A percentile compares a stretch with the other conserved stretches of the same genome.
These are phyloP conservation scores for Zelostemma sp. DNA, from an alignment of 1,140 invertebrate genomes.

Conservation along the genomic window DNA sequence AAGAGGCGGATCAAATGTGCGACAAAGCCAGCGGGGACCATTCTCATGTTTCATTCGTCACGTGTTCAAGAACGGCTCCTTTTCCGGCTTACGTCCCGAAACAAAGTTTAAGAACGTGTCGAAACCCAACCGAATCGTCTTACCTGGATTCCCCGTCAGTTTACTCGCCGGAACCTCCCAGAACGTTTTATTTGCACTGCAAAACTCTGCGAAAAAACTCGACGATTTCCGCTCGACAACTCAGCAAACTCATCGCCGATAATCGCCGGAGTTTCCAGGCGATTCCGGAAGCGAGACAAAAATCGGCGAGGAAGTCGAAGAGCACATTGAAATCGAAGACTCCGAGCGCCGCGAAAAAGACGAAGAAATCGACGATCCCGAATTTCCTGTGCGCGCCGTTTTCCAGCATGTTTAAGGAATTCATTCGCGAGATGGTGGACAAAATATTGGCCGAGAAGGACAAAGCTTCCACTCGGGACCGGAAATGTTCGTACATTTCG, in stretches of 20 bases:
- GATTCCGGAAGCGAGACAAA: conserved; percentile 9
- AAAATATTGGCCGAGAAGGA: conserved; percentile 29
- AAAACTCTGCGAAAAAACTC: not conserved
- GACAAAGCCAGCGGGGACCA: not conserved
- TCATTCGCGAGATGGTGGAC: conserved; percentile 24
- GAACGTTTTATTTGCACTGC: not conserved
- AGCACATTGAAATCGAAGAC: not conserved
- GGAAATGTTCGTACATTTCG: not conserved
- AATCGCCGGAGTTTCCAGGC: not conserved
- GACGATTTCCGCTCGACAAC: not conserved
- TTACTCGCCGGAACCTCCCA: not conserved
- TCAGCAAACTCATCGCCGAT: not conserved
- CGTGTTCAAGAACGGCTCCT: not conserved
- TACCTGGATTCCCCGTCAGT: not conserved
- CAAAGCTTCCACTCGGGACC: not conserved
- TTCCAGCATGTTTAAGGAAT: conserved; percentile 7
- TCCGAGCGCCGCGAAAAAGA: conserved; percentile 5
- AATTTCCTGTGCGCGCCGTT: conserved; percentile 29
- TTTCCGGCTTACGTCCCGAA: not conserved
- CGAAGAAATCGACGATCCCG: conserved; percentile 20
- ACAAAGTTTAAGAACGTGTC: not conserved
- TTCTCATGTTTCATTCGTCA: not conserved
- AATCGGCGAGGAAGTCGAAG: not conserved
- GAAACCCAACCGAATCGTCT: not conserved
- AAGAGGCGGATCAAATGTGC: not conserved